phyloP scores from a whole-genome alignment of 2,797 vertebrate species.

The Serranus cabrilla region DNA sequence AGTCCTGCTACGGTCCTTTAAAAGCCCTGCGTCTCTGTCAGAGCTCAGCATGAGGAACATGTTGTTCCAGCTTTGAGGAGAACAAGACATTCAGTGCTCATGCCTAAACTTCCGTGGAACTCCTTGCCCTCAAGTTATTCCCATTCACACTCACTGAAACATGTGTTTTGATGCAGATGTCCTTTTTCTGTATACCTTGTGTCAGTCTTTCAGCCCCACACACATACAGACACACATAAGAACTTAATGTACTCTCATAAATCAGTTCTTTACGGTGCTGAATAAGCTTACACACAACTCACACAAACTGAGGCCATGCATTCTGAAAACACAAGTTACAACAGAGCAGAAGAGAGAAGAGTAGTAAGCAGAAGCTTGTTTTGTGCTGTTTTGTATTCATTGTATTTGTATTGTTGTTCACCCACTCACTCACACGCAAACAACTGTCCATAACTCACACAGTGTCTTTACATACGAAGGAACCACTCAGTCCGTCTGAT shows the following conservation, averaged over 20 bases:
- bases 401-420: no score
- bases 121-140: constrained; percentile 22
- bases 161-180: constrained; percentile 24
- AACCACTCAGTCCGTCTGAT: constrained; percentile 26
- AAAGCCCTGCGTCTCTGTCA: constrained; percentile 32
- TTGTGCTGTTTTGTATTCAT: no score
- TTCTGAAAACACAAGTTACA: constrained; percentile 51
- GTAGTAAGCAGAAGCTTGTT: constrained; percentile 28
- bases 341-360: constrained; percentile 37
- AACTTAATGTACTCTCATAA: constrained; percentile 26
- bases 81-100: constrained; percentile 43
- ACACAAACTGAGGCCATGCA: constrained; percentile 59
- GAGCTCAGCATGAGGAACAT: constrained; percentile 36
- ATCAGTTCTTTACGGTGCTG: constrained; percentile 24
- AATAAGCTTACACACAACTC: constrained; percentile 4
- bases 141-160: constrained; percentile 2
- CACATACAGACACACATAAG: constrained; percentile 17
- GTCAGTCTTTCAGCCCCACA: constrained; percentile 17
- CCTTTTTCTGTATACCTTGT: constrained; percentile 10
- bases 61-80: constrained; percentile 40
- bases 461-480: constrained; percentile 29
- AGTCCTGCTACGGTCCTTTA: constrained; percentile 28
- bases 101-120: constrained; percentile 6
- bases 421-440: constrained; percentile 15
- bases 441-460: background rate